Conservation (phyloP, 2,888 invertebrate species). For the Himalopsyche tibetana region DNA sequence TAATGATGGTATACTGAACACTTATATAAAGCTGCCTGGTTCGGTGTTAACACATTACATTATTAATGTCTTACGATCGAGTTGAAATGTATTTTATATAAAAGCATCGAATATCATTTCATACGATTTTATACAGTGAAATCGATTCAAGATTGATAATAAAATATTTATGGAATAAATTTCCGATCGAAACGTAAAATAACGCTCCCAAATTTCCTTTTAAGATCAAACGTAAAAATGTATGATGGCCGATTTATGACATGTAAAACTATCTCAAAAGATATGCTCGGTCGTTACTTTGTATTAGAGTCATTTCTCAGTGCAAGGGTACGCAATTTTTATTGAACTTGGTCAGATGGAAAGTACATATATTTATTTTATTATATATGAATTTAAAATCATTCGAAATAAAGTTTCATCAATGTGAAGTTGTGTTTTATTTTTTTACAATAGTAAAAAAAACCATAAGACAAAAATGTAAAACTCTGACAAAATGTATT, state of each 20-base stretch:
- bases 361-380: not conserved
- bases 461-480: too few relatives aligned
- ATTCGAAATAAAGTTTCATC: too few relatives aligned
- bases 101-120: not conserved
- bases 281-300: not conserved
- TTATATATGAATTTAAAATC: not conserved
- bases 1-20: too few relatives aligned
- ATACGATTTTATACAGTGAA: not conserved
- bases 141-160: conserved; percentile 10
- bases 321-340: not conserved
- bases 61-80: too few relatives aligned
- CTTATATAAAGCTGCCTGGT: too few relatives aligned
- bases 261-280: conserved; percentile 18
- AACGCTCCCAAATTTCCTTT: not conserved
- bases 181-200: not conserved
- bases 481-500: too few relatives aligned
- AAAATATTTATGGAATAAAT: conserved; percentile 23
- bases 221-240: conserved; percentile 19
- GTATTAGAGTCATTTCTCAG: not conserved
- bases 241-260: conserved; percentile 3
- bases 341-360: not conserved
- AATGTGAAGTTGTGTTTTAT: too few relatives aligned
- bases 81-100: not conserved
- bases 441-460: too few relatives aligned
- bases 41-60: too few relatives aligned